phyloP scores from a whole-genome alignment of 2,113 vertebrate genomes.

The Zonotrichia leucophrys region DNA sequence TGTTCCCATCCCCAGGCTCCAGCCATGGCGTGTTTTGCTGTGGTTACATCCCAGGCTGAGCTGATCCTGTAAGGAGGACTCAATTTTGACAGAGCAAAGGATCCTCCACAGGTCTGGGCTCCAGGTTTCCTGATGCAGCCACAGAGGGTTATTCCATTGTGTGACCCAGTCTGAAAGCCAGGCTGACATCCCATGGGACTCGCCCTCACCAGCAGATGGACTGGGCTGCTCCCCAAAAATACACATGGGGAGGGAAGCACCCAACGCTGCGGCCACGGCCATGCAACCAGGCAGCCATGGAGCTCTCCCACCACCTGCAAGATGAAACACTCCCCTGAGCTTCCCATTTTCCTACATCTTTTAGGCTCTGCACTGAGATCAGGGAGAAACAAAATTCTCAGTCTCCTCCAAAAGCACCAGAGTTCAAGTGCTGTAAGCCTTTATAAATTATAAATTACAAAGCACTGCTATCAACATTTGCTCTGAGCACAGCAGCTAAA shows the following conservation, averaged over 20 bases:
- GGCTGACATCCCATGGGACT: not conserved
- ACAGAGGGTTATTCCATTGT: rapidly evolving
- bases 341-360: not conserved
- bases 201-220: not conserved
- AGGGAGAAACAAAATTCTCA: not conserved
- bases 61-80: not conserved
- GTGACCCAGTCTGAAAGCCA: not conserved
- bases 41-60: not conserved
- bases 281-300: rapidly evolving
- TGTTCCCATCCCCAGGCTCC: not conserved
- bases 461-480: not conserved
- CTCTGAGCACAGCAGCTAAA: not conserved
- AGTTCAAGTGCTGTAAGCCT: not conserved
- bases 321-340: not conserved
- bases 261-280: rapidly evolving
- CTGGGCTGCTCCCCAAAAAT: not conserved
- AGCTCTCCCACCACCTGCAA: not conserved
- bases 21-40: rapidly evolving
- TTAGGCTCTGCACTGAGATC: not conserved
- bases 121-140: not conserved
- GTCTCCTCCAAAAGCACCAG: not conserved
- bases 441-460: not conserved
- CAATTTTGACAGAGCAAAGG: not conserved
- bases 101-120: not conserved
- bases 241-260: rapidly evolving